Evolutionary conservation across 2,113 vertebrate species (phyloP), one percentile per base, ranked within the genome.

Genomic region (Myanophis thanlyinensis): DNA sequence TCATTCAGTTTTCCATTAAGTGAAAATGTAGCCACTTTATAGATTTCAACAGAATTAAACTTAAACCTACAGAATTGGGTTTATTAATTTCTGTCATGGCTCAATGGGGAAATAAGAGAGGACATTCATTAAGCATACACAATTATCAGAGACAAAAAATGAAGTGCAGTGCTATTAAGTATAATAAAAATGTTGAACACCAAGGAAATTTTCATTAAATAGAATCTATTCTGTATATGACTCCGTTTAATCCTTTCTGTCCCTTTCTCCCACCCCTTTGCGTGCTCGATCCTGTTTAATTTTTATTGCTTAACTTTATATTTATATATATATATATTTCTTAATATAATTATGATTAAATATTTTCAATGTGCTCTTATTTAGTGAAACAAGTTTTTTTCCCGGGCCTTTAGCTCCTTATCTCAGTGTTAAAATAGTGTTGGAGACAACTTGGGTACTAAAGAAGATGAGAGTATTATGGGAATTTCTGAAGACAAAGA

Each of bases 121-220:
- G 95, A 97, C 98, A 98, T 98, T 98, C 97, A 98, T 98, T 98
- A 98, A 96, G 96, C 96, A 98, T 97, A 97, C 97, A 98, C 98
- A 98, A 98, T 98, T 98, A 98, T 97, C 97, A 95, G 96, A 98
- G 98, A 98, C 98, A 97, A 98, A 98, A 98, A 98, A 98, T 98
- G 98, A 98, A 98, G 97, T 97, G 97, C 96, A 94, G 96, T 96
- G 95, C 98, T 98, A 98, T 98, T 98, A 98, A 98, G 97, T 96
- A 98, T 98, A 98, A 98, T 98, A 98, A 98, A 98, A 98, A 98
- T 97, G 98, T 98, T 98, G 98, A 98, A 98, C 98, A 96, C 98
- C 96, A 97, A 98, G 98, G 97, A 98, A 98, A 98, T 98, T 98
- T 98, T 98, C 98, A 98, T 98, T 98, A 98, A 98, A 98, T 97